Percentiles rank a stretch among this genome's conserved stretches.
Conservation (phyloP, 2,113 vertebrate species). For the Columba janthina region DNA sequence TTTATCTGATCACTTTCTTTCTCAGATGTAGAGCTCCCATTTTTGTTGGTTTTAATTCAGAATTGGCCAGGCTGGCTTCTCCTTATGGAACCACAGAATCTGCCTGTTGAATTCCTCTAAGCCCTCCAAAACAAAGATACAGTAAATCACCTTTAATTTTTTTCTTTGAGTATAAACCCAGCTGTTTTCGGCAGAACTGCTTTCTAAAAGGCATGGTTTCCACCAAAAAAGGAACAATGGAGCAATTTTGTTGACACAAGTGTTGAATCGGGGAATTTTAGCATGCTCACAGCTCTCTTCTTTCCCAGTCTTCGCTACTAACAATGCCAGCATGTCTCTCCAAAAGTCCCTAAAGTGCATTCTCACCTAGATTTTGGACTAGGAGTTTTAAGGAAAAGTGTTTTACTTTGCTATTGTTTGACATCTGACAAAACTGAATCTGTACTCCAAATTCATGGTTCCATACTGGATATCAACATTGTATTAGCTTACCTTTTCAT, state of each 20-base stretch:
- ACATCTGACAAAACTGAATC: background rate
- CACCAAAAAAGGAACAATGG: background rate
- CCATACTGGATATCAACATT: background rate
- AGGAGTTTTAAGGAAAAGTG: background rate
- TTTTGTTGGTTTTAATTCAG: constrained; percentile 48
- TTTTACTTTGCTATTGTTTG: background rate
- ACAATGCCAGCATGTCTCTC: background rate
- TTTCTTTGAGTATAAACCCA: background rate
- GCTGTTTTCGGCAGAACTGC: background rate
- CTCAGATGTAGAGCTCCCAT: background rate
- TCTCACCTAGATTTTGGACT: background rate
- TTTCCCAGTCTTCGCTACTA: background rate
- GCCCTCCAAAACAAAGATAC: constrained; percentile 49
- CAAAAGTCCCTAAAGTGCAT: background rate
- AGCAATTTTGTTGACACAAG: background rate
- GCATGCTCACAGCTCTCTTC: background rate
- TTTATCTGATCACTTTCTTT: background rate
- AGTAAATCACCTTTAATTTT: constrained; percentile 44
- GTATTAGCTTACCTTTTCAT: background rate
- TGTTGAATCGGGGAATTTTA: background rate
- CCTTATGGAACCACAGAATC: constrained; percentile 18
- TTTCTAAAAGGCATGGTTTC: background rate
- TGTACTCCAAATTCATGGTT: background rate
- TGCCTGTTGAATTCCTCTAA: constrained; percentile 2
- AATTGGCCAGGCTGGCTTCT: constrained; percentile 14